Base-by-base conservation (phyloP, 2,797 vertebrate genomes). In the Anabas testudineus region DNA sequence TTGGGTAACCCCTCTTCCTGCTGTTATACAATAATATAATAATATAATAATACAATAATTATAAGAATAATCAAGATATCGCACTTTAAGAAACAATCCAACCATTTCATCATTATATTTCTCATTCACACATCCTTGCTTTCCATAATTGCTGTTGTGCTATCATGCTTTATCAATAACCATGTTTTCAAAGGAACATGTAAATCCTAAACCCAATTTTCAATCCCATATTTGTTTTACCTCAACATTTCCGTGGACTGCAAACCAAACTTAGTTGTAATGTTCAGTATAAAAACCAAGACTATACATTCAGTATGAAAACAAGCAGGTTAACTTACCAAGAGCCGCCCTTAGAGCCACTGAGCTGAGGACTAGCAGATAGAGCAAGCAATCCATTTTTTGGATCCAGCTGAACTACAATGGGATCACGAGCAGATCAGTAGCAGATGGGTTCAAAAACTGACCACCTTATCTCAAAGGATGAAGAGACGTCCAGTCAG, bases 341-440 rank as follows among this genome's bases (percentile, higher is more conserved):
- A 48, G 30, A 47, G 79, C 70, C 16, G 68, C 56, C 42, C 60
- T 71, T 24, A 90, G 37, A 21, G 34, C 36, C 43, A 69, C 30
- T 28, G 71, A 79, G 56, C 61, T 67, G 41, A 90, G 63, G 37
- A 74, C 3, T 63, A 91, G 64, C 52, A 89, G 60, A 67, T 52
- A 74, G 39, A 87, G 24, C 4, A 82, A 55, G 26, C 1, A 5
- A 52, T 64, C 47, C 88, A 87, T 90, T 56, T 28, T 90, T 64
- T 57, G 49, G 53, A 57, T 52, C 43, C 49, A 52, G 51, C 39
- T 43, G 67, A 26, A 54, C 53, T 51, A 6, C 16, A 48, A 16
- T 24, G 62, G 58, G 49, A 70, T 62, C 21, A 48, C 28, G 54
- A 41, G 58, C 7, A 41, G 49, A 67, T 41, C 78, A 36, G 41